Evolutionary conservation across 2,113 vertebrate species (phyloP), one percentile per base, ranked within the genome.

Genomic region (Lampris megalopsis): DNA sequence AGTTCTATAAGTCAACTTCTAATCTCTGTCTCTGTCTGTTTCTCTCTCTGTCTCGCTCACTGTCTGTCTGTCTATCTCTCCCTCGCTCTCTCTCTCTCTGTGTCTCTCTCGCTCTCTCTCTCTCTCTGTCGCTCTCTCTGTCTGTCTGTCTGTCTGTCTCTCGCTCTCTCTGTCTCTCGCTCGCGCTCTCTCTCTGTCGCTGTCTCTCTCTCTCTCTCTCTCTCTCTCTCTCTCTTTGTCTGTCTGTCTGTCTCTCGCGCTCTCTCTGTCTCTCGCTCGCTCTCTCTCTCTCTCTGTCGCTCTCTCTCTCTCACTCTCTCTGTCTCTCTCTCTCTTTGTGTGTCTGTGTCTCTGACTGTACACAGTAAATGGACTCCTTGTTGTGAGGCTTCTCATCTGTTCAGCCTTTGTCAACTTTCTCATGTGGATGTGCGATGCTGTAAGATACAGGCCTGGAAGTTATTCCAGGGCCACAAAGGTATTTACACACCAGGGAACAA

Each of bases 321-420:
- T 83, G 42, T 72, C 63, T 67, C 54, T 59, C 76, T 57, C 69
- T 68, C 79, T 62, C 64, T 57, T 57, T 67, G 63, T 63, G 56
- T 63, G 64, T 54, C 73, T 69, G 59, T 73, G 69, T 73, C 74
- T 48, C 35, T 41, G 42, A 91, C 89, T 90, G 86, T 91, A 89
- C 80, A 1, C 50, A 78, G 69, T 93, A 92, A 94, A 94, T 88
- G 87, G 91, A 83, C 83, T 61, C 92, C 92, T 94, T 94, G 93
- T 94, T 93, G 88, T 43, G 9, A 64, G 83, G 78, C 82, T 87
- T 89, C 91, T 92, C 89, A 64, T 77, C 91, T 87, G 88, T 83
- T 89, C 90, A 68, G 89, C 90, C 92, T 93, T 92, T 93, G 92
- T 94, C 92, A 92, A 89, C 89, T 91, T 93, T 92, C 85, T 91